These are phyloP conservation scores for Eleutherodactylus coqui DNA, from an alignment of 2,797 vertebrate genomes.

Conservation along the genomic window DNA sequence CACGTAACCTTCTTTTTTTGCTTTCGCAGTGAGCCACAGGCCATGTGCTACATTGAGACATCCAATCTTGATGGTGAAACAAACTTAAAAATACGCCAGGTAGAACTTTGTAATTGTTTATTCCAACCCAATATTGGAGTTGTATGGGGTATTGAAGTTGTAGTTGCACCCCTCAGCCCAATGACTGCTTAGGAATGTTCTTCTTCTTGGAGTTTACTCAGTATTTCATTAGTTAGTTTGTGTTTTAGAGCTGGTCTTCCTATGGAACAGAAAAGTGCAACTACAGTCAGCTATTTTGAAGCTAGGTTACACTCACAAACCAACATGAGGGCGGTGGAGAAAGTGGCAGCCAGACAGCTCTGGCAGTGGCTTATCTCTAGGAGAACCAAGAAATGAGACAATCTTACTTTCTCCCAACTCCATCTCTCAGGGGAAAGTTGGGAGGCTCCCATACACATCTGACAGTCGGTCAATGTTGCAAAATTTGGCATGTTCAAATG, in stretches of 20 bases:
- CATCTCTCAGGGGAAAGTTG: too few relatives aligned
- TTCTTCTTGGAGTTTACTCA: not conserved
- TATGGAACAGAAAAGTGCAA: not conserved
- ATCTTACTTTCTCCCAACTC: too few relatives aligned
- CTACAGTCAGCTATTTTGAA: not conserved
- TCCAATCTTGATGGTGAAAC: slow-evolving; percentile 98
- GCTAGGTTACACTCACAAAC: too few relatives aligned
- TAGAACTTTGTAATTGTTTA: slow-evolving; percentile 65
- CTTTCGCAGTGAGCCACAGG: slow-evolving; percentile 91
- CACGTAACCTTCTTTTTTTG: slow-evolving; percentile 2
- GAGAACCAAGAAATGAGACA: too few relatives aligned
- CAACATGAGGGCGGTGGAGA: too few relatives aligned
- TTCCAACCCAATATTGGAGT: not conserved
- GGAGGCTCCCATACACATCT: too few relatives aligned
- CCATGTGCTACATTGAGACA: slow-evolving; percentile 98
- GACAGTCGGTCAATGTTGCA: too few relatives aligned
- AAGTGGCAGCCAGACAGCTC: too few relatives aligned
- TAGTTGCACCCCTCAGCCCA: not conserved
- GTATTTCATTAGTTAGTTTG: not conserved
- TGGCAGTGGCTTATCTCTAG: too few relatives aligned
- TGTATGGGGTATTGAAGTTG: not conserved
- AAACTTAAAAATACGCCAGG: slow-evolving; percentile 98
- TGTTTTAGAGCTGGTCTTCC: not conserved
- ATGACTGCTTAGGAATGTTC: not conserved
- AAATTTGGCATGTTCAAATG: too few relatives aligned